phyloP scores from a whole-genome alignment of 1,140 invertebrate genomes.

The Trissolcus basalis region DNA sequence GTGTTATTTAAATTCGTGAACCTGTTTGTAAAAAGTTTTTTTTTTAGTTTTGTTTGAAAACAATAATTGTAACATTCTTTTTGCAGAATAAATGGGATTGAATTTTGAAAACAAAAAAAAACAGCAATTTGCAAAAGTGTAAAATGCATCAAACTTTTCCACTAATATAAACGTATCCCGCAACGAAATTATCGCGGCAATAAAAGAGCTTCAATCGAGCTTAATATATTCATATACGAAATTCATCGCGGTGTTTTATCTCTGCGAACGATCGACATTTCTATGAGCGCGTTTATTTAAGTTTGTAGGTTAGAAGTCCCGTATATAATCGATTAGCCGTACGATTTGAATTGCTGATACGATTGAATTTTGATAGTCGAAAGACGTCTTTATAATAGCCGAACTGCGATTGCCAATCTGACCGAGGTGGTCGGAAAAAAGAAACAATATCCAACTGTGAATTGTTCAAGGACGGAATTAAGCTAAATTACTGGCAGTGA shows the following conservation, averaged over 20 bases:
- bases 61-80: too few relatives aligned
- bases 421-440: not conserved
- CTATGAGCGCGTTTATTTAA: constrained; percentile 10
- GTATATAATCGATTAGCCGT: constrained; percentile 39
- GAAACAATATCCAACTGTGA: constrained; percentile 25
- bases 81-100: too few relatives aligned
- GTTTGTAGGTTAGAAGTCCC: constrained; percentile 37
- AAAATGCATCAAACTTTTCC: not conserved
- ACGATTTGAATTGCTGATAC: constrained; percentile 34
- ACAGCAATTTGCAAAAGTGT: too few relatives aligned
- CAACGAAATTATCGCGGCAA: constrained; percentile 9
- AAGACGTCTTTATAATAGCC: constrained; percentile 18
- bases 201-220: constrained; percentile 10
- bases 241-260: constrained; percentile 34
- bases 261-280: constrained; percentile 13
- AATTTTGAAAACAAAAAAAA: too few relatives aligned
- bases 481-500: too few relatives aligned
- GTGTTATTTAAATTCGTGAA: too few relatives aligned
- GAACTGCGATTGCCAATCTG: constrained; percentile 5
- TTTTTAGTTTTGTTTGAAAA: too few relatives aligned
- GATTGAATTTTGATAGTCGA: constrained; percentile 41
- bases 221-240: constrained; percentile 20
- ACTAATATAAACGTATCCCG: constrained; percentile 3
- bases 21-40: too few relatives aligned
- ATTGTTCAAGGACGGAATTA: not conserved